These are phyloP conservation scores for Teleiodes luculella DNA, from an alignment of 2,888 invertebrate species.

Conservation along the genomic window DNA sequence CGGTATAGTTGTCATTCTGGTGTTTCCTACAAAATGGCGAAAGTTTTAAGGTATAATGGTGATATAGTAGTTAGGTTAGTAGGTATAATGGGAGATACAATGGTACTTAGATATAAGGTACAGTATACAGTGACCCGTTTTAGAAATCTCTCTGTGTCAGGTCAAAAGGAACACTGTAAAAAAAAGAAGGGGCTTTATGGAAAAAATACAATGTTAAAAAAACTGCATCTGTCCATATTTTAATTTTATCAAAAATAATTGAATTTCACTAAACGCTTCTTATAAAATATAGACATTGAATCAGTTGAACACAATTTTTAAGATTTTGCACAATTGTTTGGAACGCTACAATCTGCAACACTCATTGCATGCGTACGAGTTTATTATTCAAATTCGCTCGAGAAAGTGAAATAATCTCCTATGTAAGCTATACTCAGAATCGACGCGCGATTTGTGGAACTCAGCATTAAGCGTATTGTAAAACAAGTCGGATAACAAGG, in stretches of 20 bases:
- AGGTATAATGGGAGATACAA: too few relatives aligned
- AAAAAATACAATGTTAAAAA: too few relatives aligned
- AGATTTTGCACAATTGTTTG: slow-evolving; percentile 28
- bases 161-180: too few relatives aligned
- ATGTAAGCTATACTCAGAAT: slow-evolving; percentile 16
- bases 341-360: slow-evolving; percentile 38
- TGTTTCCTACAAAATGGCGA: too few relatives aligned
- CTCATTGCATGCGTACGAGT: slow-evolving; percentile 44
- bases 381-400: slow-evolving; percentile 56
- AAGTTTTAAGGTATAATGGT: neutral
- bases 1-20: too few relatives aligned
- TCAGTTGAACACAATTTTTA: neutral
- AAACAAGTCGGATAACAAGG: neutral
- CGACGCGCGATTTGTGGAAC: neutral
- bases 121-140: too few relatives aligned
- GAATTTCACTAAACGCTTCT: too few relatives aligned
- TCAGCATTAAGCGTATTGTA: neutral
- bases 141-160: too few relatives aligned
- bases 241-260: too few relatives aligned
- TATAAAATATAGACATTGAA: neutral
- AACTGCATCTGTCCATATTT: too few relatives aligned
- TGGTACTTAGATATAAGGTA: too few relatives aligned
- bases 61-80: neutral
- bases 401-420: slow-evolving; percentile 50
- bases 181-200: too few relatives aligned